Conservation (phyloP, 2,888 invertebrate species). For the Chaetoderma sp. region DNA sequence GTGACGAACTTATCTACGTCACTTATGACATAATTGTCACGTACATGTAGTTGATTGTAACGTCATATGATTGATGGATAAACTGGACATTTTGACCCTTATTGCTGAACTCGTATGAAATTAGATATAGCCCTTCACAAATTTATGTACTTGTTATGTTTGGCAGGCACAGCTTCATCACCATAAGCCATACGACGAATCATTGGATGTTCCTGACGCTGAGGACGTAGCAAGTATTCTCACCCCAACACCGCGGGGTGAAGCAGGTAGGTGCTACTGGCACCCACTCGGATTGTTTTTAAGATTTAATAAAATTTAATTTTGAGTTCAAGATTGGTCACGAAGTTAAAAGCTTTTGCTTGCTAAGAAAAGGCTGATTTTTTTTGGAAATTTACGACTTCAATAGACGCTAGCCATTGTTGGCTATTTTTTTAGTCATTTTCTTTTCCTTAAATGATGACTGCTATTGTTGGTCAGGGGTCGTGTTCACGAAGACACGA, state of each 20-base stretch:
- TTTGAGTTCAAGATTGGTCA: neutral
- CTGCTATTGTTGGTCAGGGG: too few species aligned
- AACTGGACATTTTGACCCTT: too few species aligned
- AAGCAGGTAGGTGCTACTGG: constrained; percentile 8
- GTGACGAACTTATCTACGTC: too few species aligned
- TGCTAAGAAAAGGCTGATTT: neutral
- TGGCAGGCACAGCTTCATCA: constrained; percentile 53
- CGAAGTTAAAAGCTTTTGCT: neutral
- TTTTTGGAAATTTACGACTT: too few species aligned
- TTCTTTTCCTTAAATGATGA: too few species aligned
- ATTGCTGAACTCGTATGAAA: too few species aligned
- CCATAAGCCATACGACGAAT: constrained; percentile 70
- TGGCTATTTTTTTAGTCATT: too few species aligned
- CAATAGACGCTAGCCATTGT: too few species aligned
- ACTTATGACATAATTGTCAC: too few species aligned
- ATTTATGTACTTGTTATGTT: neutral
- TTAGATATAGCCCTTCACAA: constrained; percentile 5
- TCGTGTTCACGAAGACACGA: too few species aligned
- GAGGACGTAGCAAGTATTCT: constrained; percentile 69
- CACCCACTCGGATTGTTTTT: neutral
- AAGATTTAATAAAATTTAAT: neutral
- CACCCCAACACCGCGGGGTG: constrained; percentile 65
- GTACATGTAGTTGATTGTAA: too few species aligned
- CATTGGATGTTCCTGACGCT: constrained; percentile 68
- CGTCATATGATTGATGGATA: too few species aligned